These are phyloP conservation scores for Microchrysa polita DNA, from an alignment of 2,888 invertebrate genomes.

Conservation along the genomic window DNA sequence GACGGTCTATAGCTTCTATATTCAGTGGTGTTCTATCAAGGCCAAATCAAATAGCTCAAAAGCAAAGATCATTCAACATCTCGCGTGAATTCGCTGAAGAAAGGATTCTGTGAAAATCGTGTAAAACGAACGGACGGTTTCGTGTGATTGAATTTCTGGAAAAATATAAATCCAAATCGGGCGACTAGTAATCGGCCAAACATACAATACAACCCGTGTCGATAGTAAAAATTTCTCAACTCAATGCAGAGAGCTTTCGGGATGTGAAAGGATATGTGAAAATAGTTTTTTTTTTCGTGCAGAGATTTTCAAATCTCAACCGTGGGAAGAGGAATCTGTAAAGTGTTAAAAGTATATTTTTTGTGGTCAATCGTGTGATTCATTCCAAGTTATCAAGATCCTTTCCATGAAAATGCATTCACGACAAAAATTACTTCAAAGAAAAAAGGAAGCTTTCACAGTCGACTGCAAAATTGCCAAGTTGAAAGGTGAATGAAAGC, in stretches of 20 bases:
- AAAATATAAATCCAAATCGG: constrained; percentile 1
- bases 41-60: constrained; percentile 39
- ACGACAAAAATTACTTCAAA: constrained; percentile 43
- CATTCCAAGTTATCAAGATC: background rate
- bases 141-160: background rate
- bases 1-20: constrained; percentile 26
- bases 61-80: constrained; percentile 18
- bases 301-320: background rate
- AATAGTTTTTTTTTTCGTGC: too few species aligned
- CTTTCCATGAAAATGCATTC: constrained; percentile 39
- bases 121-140: background rate
- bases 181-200: background rate
- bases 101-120: too few species aligned
- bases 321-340: background rate
- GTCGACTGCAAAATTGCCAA: constrained; percentile 40
- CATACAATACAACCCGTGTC: background rate
- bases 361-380: background rate
- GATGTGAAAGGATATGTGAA: constrained; percentile 16
- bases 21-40: too few species aligned
- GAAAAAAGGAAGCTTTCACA: constrained; percentile 45
- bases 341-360: background rate
- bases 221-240: constrained; percentile 22
- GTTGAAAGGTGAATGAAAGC: constrained; percentile 38
- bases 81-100: background rate
- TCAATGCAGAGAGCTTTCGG: constrained; percentile 39